These are phyloP conservation scores for Benthochromis sp. DNA, from an alignment of 2,113 vertebrate species.

Conservation along the genomic window DNA sequence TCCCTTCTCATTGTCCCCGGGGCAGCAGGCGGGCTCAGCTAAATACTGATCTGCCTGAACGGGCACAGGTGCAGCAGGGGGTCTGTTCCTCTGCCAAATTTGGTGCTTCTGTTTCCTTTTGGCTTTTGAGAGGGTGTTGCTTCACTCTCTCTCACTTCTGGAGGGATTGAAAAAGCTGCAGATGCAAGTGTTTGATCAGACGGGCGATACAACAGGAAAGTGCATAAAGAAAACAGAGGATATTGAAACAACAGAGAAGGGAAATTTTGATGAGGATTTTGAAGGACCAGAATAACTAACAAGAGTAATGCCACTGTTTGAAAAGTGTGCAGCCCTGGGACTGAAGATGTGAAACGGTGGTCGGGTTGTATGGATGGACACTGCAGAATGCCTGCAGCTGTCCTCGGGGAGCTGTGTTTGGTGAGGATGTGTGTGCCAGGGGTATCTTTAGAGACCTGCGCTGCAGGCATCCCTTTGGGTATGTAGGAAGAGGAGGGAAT, in stretches of 20 bases:
- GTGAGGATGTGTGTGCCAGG: constrained; percentile 42
- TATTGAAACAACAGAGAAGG: neutral
- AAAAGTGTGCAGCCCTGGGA: neutral
- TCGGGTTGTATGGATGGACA: constrained; percentile 11
- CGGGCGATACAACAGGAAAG: constrained; percentile 16
- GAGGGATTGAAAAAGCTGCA: constrained; percentile 38
- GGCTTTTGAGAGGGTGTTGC: constrained; percentile 36
- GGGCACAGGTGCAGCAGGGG: constrained; percentile 64
- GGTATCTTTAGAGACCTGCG: constrained; percentile 46
- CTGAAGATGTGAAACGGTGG: neutral
- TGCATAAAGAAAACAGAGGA: neutral
- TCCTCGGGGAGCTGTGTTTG: constrained; percentile 44
- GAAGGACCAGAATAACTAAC: neutral
- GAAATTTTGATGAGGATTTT: neutral
- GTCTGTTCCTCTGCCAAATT: constrained; percentile 56
- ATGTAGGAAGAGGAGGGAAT: constrained; percentile 26
- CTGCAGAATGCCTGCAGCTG: constrained; percentile 37
- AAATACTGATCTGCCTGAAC: constrained; percentile 67
- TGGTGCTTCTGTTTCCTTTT: constrained; percentile 48
- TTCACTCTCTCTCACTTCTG: constrained; percentile 21
- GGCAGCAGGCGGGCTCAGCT: constrained; percentile 52
- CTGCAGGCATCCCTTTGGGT: constrained; percentile 49
- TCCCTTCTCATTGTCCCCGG: constrained; percentile 44
- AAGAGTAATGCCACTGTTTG: neutral
- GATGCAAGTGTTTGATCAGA: constrained; percentile 55